Conservation (phyloP, 1,140 invertebrate species). For the Matsumurasca onukii region DNA sequence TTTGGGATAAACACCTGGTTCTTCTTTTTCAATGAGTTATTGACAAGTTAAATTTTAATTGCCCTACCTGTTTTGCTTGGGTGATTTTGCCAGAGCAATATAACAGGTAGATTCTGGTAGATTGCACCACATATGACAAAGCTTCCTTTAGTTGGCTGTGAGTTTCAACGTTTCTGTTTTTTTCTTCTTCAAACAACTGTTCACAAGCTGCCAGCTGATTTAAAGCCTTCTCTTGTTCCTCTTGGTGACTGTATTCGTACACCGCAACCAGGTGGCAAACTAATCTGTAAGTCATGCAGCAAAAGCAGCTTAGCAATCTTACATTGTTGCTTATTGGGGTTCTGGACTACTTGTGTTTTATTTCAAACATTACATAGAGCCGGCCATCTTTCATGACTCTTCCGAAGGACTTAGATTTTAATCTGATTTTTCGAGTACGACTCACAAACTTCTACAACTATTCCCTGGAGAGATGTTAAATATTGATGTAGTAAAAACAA, state of each 20-base stretch:
- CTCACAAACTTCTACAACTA: background rate
- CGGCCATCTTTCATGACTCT: background rate
- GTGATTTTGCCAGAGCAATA: background rate
- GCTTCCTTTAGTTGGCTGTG: background rate
- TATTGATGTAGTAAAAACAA: no score
- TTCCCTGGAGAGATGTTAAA: no score
- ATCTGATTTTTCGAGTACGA: background rate
- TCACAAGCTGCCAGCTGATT: background rate
- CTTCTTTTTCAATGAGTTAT: background rate
- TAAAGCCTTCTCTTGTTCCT: background rate
- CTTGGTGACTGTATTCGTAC: background rate
- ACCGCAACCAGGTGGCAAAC: background rate
- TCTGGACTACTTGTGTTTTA: background rate
- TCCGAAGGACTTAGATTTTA: background rate
- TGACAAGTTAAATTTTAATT: background rate
- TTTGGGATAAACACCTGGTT: background rate
- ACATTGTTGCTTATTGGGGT: background rate
- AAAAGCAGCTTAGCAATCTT: background rate
- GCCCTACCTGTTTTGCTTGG: background rate
- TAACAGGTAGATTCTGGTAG: background rate
- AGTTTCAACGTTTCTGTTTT: background rate
- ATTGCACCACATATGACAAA: background rate
- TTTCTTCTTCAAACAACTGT: background rate
- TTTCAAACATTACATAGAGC: background rate
- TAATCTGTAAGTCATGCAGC: background rate